These are phyloP conservation scores for Nerophis ophidion DNA, from an alignment of 2,113 vertebrate genomes.

Conservation along the genomic window DNA sequence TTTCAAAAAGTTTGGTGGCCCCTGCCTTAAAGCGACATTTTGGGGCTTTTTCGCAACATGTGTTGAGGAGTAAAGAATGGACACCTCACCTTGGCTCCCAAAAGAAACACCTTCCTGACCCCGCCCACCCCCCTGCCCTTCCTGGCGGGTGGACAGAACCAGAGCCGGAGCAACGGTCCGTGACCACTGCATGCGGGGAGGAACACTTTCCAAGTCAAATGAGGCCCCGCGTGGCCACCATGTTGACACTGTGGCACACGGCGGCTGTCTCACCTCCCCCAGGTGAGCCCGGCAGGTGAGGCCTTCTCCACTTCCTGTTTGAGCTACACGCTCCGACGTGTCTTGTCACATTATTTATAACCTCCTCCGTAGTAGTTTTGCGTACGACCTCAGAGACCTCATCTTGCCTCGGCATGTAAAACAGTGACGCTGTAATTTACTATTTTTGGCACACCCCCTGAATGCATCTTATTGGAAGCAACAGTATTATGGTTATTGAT, in stretches of 20 bases:
- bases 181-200: conserved; percentile 72
- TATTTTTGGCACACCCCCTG: background rate
- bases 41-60: background rate
- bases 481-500: background rate
- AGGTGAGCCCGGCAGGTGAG: conserved; percentile 46
- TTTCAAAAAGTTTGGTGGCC: no score
- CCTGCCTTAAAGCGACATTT: conserved; percentile 1
- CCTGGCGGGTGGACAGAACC: conserved; percentile 3
- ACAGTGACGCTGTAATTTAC: conserved; percentile 17
- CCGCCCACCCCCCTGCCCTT: background rate
- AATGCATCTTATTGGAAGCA: background rate
- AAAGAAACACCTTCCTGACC: conserved; percentile 41
- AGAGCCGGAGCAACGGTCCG: conserved; percentile 76
- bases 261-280: conserved; percentile 24
- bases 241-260: conserved; percentile 64
- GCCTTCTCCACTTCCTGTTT: background rate
- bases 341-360: conserved; percentile 43
- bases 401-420: conserved; percentile 21
- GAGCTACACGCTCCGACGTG: background rate
- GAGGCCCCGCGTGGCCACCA: conserved; percentile 51
- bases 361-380: conserved; percentile 32
- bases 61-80: no score
- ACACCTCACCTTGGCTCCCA: background rate
- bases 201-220: conserved; percentile 79
- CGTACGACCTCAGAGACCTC: conserved; percentile 41